Conservation (phyloP, 2,113 vertebrate genomes). For the Ammodytes marinus region DNA sequence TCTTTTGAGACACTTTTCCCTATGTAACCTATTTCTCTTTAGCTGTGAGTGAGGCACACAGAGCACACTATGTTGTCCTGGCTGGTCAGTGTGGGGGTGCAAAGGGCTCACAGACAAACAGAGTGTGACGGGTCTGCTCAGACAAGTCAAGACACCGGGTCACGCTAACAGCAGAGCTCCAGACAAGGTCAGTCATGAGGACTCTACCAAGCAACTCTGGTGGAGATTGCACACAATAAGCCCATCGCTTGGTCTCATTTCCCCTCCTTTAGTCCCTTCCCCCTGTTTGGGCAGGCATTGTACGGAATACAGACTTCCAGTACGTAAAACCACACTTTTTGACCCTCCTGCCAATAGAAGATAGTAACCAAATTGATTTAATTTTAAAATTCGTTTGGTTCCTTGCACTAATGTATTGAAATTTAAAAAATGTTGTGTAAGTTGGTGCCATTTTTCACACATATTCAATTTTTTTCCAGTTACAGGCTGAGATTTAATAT, state of each 20-base stretch:
- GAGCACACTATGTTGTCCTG: not conserved
- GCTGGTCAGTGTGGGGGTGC: not conserved
- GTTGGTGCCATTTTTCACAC: too few relatives aligned
- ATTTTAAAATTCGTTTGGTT: too few relatives aligned
- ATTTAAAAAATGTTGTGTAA: too few relatives aligned
- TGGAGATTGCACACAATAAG: constrained; percentile 62
- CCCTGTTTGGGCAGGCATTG: too few relatives aligned
- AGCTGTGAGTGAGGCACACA: constrained; percentile 19
- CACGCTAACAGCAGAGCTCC: constrained; percentile 41
- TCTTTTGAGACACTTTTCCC: not conserved
- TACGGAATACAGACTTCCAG: too few relatives aligned
- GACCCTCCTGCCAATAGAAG: too few relatives aligned
- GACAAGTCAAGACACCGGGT: constrained; percentile 55
- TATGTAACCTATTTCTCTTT: constrained; percentile 13
- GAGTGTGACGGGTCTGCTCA: constrained; percentile 56
- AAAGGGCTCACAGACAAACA: constrained; percentile 40
- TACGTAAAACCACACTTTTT: too few relatives aligned
- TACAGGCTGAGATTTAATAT: too few relatives aligned
- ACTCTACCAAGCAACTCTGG: constrained; percentile 55
- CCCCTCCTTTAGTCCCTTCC: constrained; percentile 10
- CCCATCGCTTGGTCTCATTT: constrained; percentile 29
- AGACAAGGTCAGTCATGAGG: constrained; percentile 74
- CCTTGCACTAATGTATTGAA: too few relatives aligned
- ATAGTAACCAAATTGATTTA: too few relatives aligned
- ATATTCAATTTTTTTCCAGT: too few relatives aligned